Evolutionary conservation across 2,797 vertebrate genomes (phyloP).

Genomic region (Neoniphon sammara): DNA sequence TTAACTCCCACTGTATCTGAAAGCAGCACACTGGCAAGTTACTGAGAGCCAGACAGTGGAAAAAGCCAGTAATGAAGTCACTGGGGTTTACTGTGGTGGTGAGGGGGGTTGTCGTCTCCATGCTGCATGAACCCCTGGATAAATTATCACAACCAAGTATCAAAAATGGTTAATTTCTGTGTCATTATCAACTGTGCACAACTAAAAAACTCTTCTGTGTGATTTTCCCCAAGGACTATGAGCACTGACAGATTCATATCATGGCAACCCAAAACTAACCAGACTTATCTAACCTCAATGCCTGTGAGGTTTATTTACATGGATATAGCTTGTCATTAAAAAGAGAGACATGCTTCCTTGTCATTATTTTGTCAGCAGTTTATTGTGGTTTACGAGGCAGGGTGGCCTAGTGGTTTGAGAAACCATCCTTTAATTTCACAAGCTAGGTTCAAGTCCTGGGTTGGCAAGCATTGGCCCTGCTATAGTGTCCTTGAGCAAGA

Average conservation of each 20-base stretch:
- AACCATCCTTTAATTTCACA: background rate
- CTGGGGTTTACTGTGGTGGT: constrained; percentile 4
- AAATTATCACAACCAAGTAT: constrained; percentile 5
- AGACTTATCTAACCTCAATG: constrained; percentile 14
- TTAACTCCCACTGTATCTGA: constrained; percentile 4
- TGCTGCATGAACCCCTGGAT: constrained; percentile 34
- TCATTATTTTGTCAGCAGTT: background rate
- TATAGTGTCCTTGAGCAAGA: background rate
- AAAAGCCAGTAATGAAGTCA: constrained; percentile 32
- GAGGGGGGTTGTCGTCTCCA: constrained; percentile 17
- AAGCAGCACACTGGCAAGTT: background rate
- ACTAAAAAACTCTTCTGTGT: background rate
- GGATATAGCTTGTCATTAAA: background rate
- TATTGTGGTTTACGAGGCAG: background rate
- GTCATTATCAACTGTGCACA: background rate
- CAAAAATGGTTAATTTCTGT: constrained; percentile 1
- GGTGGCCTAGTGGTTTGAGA: background rate
- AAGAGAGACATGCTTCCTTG: background rate
- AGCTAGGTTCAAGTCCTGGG: background rate
- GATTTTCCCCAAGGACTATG: background rate
- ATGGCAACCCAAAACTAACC: constrained; percentile 22
- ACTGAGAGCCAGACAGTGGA: background rate
- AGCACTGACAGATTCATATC: no score
- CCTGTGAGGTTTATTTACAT: constrained; percentile 10
- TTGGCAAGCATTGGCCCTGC: background rate